Evolutionary conservation across 53 echinoderm and acorn worm species (phyloP).

Genomic region (Apostichopus leukothele): DNA sequence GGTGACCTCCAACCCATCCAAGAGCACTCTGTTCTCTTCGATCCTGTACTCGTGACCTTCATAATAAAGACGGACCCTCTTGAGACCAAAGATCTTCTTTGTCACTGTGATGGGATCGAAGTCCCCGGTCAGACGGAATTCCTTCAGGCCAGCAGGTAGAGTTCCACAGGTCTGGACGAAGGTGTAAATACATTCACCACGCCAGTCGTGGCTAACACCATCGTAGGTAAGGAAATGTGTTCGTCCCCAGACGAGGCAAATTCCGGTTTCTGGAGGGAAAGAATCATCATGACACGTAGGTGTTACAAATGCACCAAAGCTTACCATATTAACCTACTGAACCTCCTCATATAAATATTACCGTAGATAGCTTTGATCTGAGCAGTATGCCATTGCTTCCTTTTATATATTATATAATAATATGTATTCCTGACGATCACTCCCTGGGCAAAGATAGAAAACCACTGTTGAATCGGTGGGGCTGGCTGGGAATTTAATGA

Average conservation of each 20-base stretch:
- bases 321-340: neutral
- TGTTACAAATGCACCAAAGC: neutral
- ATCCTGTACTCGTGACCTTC: conserved; percentile 29
- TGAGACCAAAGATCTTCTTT: conserved; percentile 33
- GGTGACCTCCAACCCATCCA: conserved; percentile 56
- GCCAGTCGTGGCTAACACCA: conserved; percentile 52
- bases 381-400: too few species aligned
- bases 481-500: too few species aligned
- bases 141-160: conserved; percentile 6
- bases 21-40: conserved; percentile 43
- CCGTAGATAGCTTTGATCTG: too few species aligned
- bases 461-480: too few species aligned
- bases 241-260: conserved; percentile 69
- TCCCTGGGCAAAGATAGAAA: too few species aligned
- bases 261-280: conserved; percentile 34
- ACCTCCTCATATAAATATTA: too few species aligned
- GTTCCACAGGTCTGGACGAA: conserved; percentile 51
- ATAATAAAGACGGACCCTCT: conserved; percentile 10
- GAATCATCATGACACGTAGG: neutral
- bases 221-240: conserved; percentile 70
- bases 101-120: conserved; percentile 49
- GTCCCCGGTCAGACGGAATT: conserved; percentile 49
- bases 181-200: conserved; percentile 62
- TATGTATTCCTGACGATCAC: too few species aligned
- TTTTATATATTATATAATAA: too few species aligned